These are phyloP conservation scores for Sicus ferrugineus DNA, from an alignment of 2,888 invertebrate genomes.

Conservation along the genomic window DNA sequence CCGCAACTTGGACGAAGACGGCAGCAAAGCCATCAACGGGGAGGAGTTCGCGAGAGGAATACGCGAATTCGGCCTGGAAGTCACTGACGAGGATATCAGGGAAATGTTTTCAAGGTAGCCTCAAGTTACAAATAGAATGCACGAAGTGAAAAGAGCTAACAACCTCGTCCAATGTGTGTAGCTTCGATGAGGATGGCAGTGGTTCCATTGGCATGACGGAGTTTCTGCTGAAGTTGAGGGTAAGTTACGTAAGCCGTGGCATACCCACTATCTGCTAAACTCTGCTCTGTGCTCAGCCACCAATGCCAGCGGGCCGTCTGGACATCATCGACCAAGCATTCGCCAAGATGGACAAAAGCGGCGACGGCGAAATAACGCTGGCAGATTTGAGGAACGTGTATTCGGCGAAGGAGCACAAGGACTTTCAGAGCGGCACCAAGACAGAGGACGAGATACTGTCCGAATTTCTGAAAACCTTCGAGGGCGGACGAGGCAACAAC, in stretches of 20 bases:
- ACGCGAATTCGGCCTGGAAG: constrained; percentile 78
- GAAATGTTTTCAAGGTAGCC: constrained; percentile 59
- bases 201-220: constrained; percentile 89
- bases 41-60: constrained; percentile 87
- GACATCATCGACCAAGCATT: constrained; percentile 84
- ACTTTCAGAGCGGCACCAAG: constrained; percentile 87
- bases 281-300: too few species aligned
- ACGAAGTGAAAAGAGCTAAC: too few species aligned
- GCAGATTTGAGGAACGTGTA: constrained; percentile 83
- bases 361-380: constrained; percentile 81
- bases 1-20: constrained; percentile 92
- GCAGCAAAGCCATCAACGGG: constrained; percentile 80
- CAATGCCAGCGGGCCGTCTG: constrained; percentile 78
- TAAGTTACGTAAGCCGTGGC: too few species aligned
- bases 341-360: constrained; percentile 84
- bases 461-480: constrained; percentile 86
- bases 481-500: constrained; percentile 70
- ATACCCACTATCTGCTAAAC: too few species aligned
- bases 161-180: background rate
- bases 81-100: constrained; percentile 67
- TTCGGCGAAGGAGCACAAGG: constrained; percentile 81
- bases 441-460: constrained; percentile 83
- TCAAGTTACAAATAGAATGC: too few species aligned
- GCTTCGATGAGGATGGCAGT: constrained; percentile 83
- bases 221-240: constrained; percentile 83